phyloP scores from a whole-genome alignment of 2,797 vertebrate species.

The Pitangus sulphuratus region DNA sequence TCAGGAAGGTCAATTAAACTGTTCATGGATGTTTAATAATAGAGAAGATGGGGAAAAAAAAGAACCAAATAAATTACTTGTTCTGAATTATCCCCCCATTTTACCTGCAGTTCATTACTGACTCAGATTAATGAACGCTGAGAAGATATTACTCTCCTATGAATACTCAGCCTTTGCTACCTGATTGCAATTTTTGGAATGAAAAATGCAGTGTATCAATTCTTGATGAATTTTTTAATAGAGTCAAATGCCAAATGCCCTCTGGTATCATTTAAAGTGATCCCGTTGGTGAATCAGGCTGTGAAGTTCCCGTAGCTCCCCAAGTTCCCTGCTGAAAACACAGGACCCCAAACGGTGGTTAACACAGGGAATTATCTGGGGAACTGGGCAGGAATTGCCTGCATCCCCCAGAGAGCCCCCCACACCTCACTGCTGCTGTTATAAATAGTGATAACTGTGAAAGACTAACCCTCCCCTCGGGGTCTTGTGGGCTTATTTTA shows the following conservation, averaged over 20 bases:
- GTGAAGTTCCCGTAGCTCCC: not conserved
- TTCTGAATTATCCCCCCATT: conserved; percentile 17
- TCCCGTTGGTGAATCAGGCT: not conserved
- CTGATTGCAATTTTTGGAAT: not conserved
- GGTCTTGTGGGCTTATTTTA: conserved; percentile 10
- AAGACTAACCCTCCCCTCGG: not conserved
- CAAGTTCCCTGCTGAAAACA: not conserved
- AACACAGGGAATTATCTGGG: not conserved
- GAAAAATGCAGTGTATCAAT: not conserved
- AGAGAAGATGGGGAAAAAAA: not conserved
- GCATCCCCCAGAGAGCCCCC: not conserved
- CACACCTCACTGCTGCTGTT: not conserved
- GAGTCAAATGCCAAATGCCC: not conserved
- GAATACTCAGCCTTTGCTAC: not conserved
- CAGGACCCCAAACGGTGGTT: not conserved
- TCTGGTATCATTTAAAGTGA: not conserved
- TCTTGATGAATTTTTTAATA: not conserved
- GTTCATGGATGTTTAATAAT: conserved; percentile 41
- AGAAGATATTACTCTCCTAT: not conserved
- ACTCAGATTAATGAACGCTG: conserved; percentile 28
- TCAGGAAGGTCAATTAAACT: conserved; percentile 26
- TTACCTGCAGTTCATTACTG: conserved; percentile 24
- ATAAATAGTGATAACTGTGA: conserved; percentile 14
- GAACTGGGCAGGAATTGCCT: not conserved
- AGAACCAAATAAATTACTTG: conserved; percentile 44